Evolutionary conservation across 1,140 invertebrate genomes (phyloP), one percentile per base, ranked within the genome.

Genomic region (Drosophila repletoides): DNA sequence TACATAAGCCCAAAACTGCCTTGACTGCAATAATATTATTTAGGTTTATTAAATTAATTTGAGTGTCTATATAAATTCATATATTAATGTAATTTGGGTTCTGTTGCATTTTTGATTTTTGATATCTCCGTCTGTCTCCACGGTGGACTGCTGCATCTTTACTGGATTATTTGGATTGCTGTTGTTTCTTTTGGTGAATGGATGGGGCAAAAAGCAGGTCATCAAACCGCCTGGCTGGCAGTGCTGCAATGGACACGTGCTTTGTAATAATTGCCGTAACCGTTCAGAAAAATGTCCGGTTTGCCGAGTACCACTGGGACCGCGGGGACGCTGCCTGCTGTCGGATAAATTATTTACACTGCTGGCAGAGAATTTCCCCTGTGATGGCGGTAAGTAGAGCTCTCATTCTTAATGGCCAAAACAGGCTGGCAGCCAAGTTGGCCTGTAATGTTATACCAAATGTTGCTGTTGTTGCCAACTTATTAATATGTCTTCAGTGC

Each of bases 211-310:
- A 66, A 71, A 81, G 53, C 69, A 90, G 89, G 88, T 90, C 51
- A 86, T 91, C 51, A 81, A 90, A 36, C 91, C 91, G 53, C 91
- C 91, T 40, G 88, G 91, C 45, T 90, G 88, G 75, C 91, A 91
- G 59, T 91, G 91, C 74, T 90, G 87, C 76, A 92, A 91, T 51
- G 91, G 91, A 64, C 91, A 91, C 70, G 80, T 91, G 17, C 77
- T 91, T 7, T 91, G 91, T 45, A 89, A 89, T 65, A 87, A 88
- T 70, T 91, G 91, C 71, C 88, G 91, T 40, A 77, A 83, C 45
- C 89, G 90, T 22, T 87, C 90, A 5, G 88, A 86, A n/a, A 89
- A 89, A 58, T 91, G 91, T 72, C 90, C 91, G 6, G 88, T 91
- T 24, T 91, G 91, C 61, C 74, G 91, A 7, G 90, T 91, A 43